A percentile compares a stretch with the other conserved stretches of the same genome.
Conservation (phyloP, 2,797 vertebrate genomes). For the Champsocephalus gunnari region DNA sequence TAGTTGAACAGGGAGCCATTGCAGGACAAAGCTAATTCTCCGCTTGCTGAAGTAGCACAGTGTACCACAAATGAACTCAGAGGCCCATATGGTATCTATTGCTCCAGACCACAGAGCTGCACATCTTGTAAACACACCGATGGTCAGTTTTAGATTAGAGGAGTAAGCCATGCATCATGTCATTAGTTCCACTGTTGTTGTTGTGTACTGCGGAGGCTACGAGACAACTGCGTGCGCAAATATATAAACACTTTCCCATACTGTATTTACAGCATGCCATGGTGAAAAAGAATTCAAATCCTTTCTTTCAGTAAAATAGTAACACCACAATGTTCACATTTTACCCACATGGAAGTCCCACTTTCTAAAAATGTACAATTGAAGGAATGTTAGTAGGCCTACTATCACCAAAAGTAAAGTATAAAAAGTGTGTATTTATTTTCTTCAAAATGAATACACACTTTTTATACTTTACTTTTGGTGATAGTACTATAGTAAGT, state of each 20-base stretch:
- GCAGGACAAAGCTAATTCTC: slow-evolving; percentile 28
- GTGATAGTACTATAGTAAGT: no score
- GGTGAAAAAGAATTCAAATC: not conserved
- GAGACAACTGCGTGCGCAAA: slow-evolving; percentile 15
- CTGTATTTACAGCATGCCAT: not conserved
- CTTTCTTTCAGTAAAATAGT: no score
- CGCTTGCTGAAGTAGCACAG: slow-evolving; percentile 23
- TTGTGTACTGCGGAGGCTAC: not conserved
- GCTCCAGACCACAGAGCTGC: slow-evolving; percentile 45
- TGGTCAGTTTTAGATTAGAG: slow-evolving; percentile 58
- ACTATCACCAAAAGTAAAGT: no score
- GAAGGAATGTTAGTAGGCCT: no score
- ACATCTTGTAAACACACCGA: slow-evolving; percentile 59
- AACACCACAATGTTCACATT: not conserved
- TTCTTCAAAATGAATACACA: no score
- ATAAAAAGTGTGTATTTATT: no score
- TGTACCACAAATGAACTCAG: slow-evolving; percentile 56
- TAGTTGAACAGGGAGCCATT: slow-evolving; percentile 16
- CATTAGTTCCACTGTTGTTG: slow-evolving; percentile 18
- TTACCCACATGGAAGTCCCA: not conserved
- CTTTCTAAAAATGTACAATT: not conserved
- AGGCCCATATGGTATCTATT: slow-evolving; percentile 73
- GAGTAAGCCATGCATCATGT: slow-evolving; percentile 26
- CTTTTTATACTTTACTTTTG: no score
- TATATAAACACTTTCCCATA: slow-evolving; percentile 1